Evolutionary conservation across 2,113 vertebrate genomes (phyloP).

Genomic region (Hydrolagus affinis): DNA sequence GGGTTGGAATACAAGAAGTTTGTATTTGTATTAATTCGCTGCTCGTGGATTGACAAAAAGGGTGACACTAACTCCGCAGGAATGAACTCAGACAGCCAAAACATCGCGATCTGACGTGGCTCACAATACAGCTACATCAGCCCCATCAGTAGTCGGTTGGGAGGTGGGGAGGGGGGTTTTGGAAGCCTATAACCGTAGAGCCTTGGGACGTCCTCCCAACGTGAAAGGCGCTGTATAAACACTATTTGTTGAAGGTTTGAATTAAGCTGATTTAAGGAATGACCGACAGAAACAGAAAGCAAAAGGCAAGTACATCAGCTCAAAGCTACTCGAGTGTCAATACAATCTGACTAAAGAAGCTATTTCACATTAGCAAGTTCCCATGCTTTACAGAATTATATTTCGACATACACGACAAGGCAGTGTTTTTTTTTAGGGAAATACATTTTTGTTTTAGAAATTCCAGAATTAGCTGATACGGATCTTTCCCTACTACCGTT

Average conservation of each 20-base stretch:
- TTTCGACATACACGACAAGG: background rate
- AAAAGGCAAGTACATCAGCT: background rate
- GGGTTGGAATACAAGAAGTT: background rate
- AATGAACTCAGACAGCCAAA: background rate
- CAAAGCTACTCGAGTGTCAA: background rate
- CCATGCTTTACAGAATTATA: background rate
- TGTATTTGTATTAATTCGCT: background rate
- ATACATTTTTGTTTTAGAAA: background rate
- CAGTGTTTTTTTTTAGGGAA: background rate
- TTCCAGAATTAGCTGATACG: background rate
- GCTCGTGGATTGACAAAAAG: background rate
- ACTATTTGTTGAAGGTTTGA: background rate
- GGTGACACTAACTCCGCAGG: background rate
- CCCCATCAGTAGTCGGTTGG: no score
- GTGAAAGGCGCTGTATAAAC: no score
- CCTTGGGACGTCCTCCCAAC: no score
- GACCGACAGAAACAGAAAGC: background rate
- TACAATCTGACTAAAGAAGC: background rate
- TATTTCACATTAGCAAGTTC: background rate
- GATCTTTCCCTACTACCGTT: background rate
- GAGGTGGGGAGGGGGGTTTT: no score
- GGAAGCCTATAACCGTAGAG: no score
- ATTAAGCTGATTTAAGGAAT: slow-evolving; percentile 9
- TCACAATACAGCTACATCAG: no score
- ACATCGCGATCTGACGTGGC: no score